Percentiles rank a stretch among this genome's conserved stretches.
These are phyloP conservation scores for Drosophila longiperda DNA, from an alignment of 2,888 invertebrate species.

Conservation along the genomic window DNA sequence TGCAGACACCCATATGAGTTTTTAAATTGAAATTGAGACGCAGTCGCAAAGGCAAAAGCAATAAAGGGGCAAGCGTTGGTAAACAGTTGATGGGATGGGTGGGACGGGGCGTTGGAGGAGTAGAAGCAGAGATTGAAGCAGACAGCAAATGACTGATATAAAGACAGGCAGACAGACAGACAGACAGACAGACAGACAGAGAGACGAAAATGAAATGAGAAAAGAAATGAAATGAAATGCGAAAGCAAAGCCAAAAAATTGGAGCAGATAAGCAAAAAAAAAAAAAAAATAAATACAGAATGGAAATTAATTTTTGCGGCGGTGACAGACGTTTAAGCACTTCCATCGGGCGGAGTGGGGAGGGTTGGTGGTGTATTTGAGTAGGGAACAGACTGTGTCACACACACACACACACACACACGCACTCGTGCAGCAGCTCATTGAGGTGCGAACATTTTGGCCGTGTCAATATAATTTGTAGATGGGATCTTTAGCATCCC, in stretches of 20 bases:
- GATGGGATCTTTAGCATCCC: constrained; percentile 55
- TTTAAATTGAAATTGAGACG: constrained; percentile 71
- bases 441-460: constrained; percentile 58
- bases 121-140: constrained; percentile 1
- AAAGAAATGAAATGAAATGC: constrained; percentile 54
- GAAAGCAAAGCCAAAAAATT: constrained; percentile 52
- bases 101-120: neutral
- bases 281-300: constrained; percentile 40
- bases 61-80: constrained; percentile 38
- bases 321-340: constrained; percentile 21
- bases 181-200: constrained; percentile 6
- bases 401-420: constrained; percentile 11
- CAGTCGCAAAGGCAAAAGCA: constrained; percentile 43
- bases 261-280: constrained; percentile 31
- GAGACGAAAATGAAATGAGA: constrained; percentile 59
- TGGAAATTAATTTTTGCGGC: constrained; percentile 79
- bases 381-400: constrained; percentile 28
- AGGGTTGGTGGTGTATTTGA: constrained; percentile 6
- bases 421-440: constrained; percentile 2
- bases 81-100: neutral
- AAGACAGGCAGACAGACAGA: constrained; percentile 32
- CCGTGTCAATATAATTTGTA: constrained; percentile 72
- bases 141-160: constrained; percentile 38
- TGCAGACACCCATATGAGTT: constrained; percentile 38
- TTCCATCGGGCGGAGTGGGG: neutral